Evolutionary conservation across 2,888 invertebrate genomes (phyloP), one percentile per base, ranked within the genome.

Genomic region (Cosmopolites sordidus): DNA sequence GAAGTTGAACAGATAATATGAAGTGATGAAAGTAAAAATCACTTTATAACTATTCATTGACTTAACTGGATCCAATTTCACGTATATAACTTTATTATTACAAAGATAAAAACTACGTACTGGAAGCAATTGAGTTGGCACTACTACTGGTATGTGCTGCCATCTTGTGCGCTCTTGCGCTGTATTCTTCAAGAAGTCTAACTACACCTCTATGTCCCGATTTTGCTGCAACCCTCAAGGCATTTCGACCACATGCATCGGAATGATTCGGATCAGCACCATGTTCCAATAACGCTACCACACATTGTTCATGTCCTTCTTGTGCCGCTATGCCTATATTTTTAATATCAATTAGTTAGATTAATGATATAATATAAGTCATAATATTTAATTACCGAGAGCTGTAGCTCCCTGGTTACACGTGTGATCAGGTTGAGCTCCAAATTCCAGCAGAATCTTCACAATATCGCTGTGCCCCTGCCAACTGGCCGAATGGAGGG

Each of bases 371-470:
- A 12, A 11, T 6, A 45, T 17, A 33, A 38, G 37, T 2, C n/a
- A 8, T 11, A 16, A 37, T 16, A n/a, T n/a, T n/a, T n/a, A 12
- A 6, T 58, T 68, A 83, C 86, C 86, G 56, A 97, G 77, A 6
- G 96, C 94, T 11, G 96, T 95, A 42, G 96, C 96, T 16, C 96
- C 96, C 76, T 95, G 95, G 67, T 92, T 91, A 71, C 96, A 96
- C 0, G 91, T 89, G 63, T 94, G 93, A 74, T 93, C 86, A 14
- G 92, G 89, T 50, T 80, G 73, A 0, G 95, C 94, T 3, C 91
- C 91, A 63, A 84, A 83, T 65, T 85, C 84, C 40, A 96, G 77
- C 11, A 92, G 75, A 33, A 92, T 76, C 53, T 86, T 81, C 60
- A 96, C 91, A 37, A 92, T 92, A 43, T 83, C 82, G 33, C 86